phyloP scores from a whole-genome alignment of 2,797 vertebrate species.

The Diplodus puntazzo region DNA sequence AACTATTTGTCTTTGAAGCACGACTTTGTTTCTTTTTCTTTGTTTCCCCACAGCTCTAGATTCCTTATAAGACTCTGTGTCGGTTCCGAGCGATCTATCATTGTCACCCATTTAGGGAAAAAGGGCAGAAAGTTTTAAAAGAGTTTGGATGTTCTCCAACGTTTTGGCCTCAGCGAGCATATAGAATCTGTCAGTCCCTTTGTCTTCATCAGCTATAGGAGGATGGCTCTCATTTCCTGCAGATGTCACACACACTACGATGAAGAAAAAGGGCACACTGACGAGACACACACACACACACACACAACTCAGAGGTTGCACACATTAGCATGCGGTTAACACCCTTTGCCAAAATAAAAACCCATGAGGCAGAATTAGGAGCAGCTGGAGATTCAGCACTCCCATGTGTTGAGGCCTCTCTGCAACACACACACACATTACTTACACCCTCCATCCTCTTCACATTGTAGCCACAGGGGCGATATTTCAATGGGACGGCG shows the following conservation, averaged over 20 bases:
- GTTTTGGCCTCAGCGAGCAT: constrained; percentile 34
- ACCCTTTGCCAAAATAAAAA: constrained; percentile 55
- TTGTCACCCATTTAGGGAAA: constrained; percentile 60
- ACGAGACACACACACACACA: constrained; percentile 54
- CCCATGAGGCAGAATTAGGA: constrained; percentile 66
- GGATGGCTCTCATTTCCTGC: constrained; percentile 72
- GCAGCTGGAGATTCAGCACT: constrained; percentile 72
- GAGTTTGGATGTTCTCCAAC: constrained; percentile 61
- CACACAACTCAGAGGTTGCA: constrained; percentile 37
- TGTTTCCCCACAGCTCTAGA: constrained; percentile 40
- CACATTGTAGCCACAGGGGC: constrained; percentile 28
- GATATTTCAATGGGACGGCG: constrained; percentile 36
- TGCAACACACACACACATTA: constrained; percentile 36
- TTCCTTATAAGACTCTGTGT: constrained; percentile 34
- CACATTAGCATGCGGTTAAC: constrained; percentile 65
- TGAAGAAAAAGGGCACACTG: constrained; percentile 33
- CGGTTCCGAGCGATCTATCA: constrained; percentile 55
- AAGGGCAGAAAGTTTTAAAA: constrained; percentile 48
- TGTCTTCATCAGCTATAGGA: constrained; percentile 68
- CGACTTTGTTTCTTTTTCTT: constrained; percentile 30
- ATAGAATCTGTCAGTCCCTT: constrained; percentile 54
- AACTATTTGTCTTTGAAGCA: constrained; percentile 52
- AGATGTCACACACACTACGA: constrained; percentile 55
- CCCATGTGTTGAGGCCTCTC: constrained; percentile 60
- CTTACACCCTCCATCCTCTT: constrained; percentile 18